Evolutionary conservation across 92 coral and sea anemone species (phyloP), one percentile per base, ranked within the genome.

Genomic region (Porites evermanni): DNA sequence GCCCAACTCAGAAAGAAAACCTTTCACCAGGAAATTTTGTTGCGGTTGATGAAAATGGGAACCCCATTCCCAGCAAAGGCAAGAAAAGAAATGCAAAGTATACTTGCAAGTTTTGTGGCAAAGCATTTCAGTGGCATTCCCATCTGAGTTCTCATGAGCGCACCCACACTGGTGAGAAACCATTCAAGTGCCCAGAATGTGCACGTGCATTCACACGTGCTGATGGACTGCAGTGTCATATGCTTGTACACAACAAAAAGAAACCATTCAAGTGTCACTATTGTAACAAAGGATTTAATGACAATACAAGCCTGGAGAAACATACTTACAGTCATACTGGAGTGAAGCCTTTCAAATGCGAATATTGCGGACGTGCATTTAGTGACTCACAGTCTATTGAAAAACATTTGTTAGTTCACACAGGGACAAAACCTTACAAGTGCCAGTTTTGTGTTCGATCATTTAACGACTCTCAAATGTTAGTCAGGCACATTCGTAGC

Each of bases 191-290:
- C 70, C 88, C 95, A 21, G 96, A 92, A 67, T 94, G 98, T 72
- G 77, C 90, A 14, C 94, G 98, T 29, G 90, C 95, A 29, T 97
- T 97, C 86, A 93, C 98, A 77, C 91, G 99, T 47, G 99, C 96
- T 77, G 99, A 97, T 90, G 99, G 98, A 60, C 78, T 95, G 81
- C 99, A 96, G 79, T 95, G 96, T 77, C 99, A 96, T 78, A 94
- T 95, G 98, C 73, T 93, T 6, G 96, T 95, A 8, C 99, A 95
- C 92, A 93, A 86, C 85, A 96, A 95, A 74, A 93, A 95, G 77
- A 88, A 91, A 19, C 92, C 95, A 11, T 92, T 87, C 83, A 93
- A 90, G 89, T 95, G 99, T 75, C 86, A 87, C 56, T 87, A 83
- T 80, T 95, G 98, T 79, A 93, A 82, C 70, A 95, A 95, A 74